These are phyloP conservation scores for Diabrotica undecimpunctata DNA, from an alignment of 1,140 invertebrate genomes.

Conservation along the genomic window DNA sequence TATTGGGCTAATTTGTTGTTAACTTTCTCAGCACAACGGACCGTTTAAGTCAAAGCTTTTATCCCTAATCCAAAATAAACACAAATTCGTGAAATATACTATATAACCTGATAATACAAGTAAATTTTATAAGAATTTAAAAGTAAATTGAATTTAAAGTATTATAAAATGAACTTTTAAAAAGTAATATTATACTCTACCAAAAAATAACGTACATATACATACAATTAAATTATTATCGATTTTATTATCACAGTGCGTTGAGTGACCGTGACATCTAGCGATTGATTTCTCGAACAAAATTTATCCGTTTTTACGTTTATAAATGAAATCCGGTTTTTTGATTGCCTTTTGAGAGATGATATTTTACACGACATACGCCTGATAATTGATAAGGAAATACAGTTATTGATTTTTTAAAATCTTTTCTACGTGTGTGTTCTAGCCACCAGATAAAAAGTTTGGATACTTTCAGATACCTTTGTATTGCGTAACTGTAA, in stretches of 20 bases:
- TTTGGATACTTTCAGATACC: neutral
- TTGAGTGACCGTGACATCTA: neutral
- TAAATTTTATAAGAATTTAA: no score
- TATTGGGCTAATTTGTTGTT: no score
- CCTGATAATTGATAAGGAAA: neutral
- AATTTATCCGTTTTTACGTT: neutral
- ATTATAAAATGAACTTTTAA: no score
- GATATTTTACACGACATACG: neutral
- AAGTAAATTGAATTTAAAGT: no score
- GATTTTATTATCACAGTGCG: neutral
- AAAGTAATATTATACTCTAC: no score
- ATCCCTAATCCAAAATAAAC: no score
- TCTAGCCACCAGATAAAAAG: neutral
- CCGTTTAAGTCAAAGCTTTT: no score
- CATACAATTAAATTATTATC: neutral
- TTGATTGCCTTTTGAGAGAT: neutral
- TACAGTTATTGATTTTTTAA: neutral
- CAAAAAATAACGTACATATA: no score
- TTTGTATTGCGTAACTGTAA: neutral
- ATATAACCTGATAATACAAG: no score
- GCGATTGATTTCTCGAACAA: neutral
- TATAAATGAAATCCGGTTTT: neutral
- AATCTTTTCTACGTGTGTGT: neutral
- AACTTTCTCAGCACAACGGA: no score
- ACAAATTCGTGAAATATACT: no score